A percentile compares a stretch with the other conserved stretches of the same genome.
Conservation (phyloP, 30 jellyfish, hydroid and myxozoan genomes). For the Hydractinia echinata region DNA sequence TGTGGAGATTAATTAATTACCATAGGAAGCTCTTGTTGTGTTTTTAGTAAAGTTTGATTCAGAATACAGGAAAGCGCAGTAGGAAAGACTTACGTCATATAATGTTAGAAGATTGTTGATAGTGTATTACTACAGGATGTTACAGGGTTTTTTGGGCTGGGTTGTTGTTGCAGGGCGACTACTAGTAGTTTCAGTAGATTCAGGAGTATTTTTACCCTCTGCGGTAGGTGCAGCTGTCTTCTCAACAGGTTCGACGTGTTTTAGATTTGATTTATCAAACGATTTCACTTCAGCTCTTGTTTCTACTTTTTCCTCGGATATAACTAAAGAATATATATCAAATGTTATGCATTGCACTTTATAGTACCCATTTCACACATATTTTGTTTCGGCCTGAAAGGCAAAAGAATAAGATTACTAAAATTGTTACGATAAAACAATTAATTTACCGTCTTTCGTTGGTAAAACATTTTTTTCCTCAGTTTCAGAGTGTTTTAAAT, state of each 20-base stretch:
- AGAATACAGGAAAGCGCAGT: neutral
- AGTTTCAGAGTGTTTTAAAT: constrained; percentile 61
- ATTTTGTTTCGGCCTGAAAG: too few relatives aligned
- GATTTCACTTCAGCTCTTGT: constrained; percentile 74
- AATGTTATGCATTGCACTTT: too few relatives aligned
- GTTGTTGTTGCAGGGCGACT: neutral
- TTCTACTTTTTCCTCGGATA: constrained; percentile 69
- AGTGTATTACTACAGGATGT: constrained; percentile 22
- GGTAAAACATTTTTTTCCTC: constrained; percentile 66
- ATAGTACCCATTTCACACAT: too few relatives aligned
- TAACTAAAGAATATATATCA: constrained; percentile 33
- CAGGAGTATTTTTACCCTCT: constrained; percentile 21
- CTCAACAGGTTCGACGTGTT: constrained; percentile 72
- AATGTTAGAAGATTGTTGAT: neutral
- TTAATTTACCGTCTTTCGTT: constrained; percentile 47
- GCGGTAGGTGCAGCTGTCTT: constrained; percentile 64
- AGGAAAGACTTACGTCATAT: constrained; percentile 20
- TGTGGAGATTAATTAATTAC: neutral
- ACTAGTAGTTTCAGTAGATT: neutral
- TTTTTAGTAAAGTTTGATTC: neutral
- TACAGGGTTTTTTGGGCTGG: constrained; percentile 7
- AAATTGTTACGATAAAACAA: too few relatives aligned
- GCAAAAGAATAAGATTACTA: too few relatives aligned
- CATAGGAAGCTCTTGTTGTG: neutral
- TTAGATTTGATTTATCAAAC: constrained; percentile 55